Evolutionary conservation across 2,888 invertebrate genomes (phyloP).

Genomic region (Colletes collaris): DNA sequence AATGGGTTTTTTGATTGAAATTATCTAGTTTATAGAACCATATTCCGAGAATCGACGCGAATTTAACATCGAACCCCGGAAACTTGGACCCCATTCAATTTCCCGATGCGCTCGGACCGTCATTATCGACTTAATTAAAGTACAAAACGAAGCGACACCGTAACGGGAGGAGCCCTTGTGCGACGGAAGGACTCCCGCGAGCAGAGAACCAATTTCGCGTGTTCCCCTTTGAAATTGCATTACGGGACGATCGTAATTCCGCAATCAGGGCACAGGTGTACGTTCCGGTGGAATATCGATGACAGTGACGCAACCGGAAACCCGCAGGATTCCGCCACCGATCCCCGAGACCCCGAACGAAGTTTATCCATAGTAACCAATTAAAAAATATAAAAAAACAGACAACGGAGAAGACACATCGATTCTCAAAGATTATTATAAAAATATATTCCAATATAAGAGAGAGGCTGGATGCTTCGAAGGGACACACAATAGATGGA

Average conservation of each 20-base stretch:
- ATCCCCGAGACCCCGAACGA: too few relatives aligned
- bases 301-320: constrained; percentile 52
- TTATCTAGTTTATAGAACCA: too few relatives aligned
- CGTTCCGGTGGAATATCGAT: constrained; percentile 68
- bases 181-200: constrained; percentile 21
- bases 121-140: constrained; percentile 55
- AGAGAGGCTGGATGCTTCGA: too few relatives aligned
- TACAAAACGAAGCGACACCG: constrained; percentile 36
- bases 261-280: constrained; percentile 78
- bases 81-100: background rate
- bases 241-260: constrained; percentile 73
- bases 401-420: too few relatives aligned
- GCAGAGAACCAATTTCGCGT: constrained; percentile 63
- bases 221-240: constrained; percentile 70
- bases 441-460: too few relatives aligned
- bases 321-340: background rate
- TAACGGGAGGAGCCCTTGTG: background rate
- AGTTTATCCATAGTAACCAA: too few relatives aligned
- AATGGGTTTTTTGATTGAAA: too few relatives aligned
- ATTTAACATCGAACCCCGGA: background rate
- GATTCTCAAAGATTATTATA: too few relatives aligned
- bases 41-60: background rate
- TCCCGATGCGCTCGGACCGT: background rate
- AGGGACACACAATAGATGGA: too few relatives aligned
- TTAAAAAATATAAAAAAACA: too few relatives aligned